Conservation (phyloP, 2,888 invertebrate genomes). For the Chymomyza caudatula region DNA sequence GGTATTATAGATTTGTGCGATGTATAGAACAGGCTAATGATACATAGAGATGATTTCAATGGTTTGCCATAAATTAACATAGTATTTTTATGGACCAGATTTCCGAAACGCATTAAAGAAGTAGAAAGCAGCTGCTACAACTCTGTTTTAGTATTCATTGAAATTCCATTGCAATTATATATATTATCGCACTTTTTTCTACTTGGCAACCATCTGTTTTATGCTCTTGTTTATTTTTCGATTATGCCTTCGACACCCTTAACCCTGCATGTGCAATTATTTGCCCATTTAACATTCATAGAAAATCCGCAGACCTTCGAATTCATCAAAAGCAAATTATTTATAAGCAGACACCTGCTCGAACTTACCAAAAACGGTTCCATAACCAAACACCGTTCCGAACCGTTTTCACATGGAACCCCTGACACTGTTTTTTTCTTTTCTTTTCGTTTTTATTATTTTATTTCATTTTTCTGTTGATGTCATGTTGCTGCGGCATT, state of each 20-base stretch:
- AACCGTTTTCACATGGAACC: no score
- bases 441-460: not conserved
- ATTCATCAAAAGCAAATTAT: conserved; percentile 41
- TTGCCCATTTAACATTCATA: conserved; percentile 14
- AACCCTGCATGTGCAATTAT: not conserved
- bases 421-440: not conserved
- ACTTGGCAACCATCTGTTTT: not conserved
- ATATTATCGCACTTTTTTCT: not conserved
- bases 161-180: no score
- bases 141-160: no score
- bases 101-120: not conserved
- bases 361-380: not conserved
- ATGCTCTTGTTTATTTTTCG: not conserved
- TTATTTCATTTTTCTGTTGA: not conserved
- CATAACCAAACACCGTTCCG: not conserved
- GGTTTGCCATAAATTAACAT: no score
- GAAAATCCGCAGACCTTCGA: conserved; percentile 25
- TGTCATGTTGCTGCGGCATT: not conserved
- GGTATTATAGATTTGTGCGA: no score
- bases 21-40: no score
- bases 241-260: not conserved
- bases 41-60: no score
- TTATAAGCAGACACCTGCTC: conserved; percentile 18
- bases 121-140: no score
- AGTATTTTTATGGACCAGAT: no score